These are phyloP conservation scores for Coleophora flavipennella DNA, from an alignment of 2,888 invertebrate genomes.

Conservation along the genomic window DNA sequence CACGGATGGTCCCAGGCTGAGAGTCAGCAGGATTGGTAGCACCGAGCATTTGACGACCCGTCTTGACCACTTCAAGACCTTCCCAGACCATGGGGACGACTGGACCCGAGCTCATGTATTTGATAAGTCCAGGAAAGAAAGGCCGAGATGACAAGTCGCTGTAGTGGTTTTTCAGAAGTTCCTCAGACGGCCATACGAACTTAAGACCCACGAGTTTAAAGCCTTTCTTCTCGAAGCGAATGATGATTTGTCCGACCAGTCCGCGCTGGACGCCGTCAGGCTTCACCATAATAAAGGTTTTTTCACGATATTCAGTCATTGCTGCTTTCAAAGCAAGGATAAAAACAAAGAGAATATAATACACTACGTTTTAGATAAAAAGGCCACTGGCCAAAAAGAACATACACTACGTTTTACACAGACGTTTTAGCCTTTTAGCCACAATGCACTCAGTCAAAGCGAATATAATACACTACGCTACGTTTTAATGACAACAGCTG, in stretches of 20 bases:
- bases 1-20: slow-evolving; percentile 96
- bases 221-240: slow-evolving; percentile 96
- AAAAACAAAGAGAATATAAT: no score
- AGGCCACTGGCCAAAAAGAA: no score
- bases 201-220: slow-evolving; percentile 97
- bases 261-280: slow-evolving; percentile 99
- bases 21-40: slow-evolving; percentile 98
- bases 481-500: no score
- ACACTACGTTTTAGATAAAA: no score
- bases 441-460: no score
- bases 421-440: no score
- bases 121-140: slow-evolving; percentile 95
- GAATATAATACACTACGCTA: no score
- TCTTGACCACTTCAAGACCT: slow-evolving; percentile 94
- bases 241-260: slow-evolving; percentile 95
- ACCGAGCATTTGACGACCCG: slow-evolving; percentile 95
- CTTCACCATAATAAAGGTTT: slow-evolving; percentile 98
- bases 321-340: no score
- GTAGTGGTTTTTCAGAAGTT: slow-evolving; percentile 93
- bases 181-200: slow-evolving; percentile 90
- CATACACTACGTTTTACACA: no score
- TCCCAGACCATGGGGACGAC: slow-evolving; percentile 98
- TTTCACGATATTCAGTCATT: slow-evolving; percentile 87
- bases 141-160: slow-evolving; percentile 90
- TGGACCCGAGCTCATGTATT: slow-evolving; percentile 97